Conservation (phyloP, 2,888 invertebrate species). For the Andrena chrysosceles region DNA sequence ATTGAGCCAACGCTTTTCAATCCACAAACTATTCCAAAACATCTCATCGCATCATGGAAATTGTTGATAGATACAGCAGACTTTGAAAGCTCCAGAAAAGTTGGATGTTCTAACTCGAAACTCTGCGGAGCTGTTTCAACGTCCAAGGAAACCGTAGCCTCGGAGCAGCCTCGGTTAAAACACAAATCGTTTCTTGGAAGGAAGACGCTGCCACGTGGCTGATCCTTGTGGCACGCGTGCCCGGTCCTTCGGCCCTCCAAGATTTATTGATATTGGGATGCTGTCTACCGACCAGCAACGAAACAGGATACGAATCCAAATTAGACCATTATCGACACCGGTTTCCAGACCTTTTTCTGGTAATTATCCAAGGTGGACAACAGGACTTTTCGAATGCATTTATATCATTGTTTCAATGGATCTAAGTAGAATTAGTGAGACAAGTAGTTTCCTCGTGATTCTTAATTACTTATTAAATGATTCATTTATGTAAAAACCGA, state of each 20-base stretch:
- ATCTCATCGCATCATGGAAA: not conserved
- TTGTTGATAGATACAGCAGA: not conserved
- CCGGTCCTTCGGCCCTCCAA: slow-evolving; percentile 51
- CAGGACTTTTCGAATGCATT: not conserved
- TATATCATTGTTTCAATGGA: not conserved
- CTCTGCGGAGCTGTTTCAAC: not conserved
- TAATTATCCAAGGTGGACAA: too few species aligned
- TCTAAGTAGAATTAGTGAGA: not conserved
- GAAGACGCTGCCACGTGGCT: slow-evolving; percentile 75
- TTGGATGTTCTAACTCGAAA: not conserved
- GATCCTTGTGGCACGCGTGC: slow-evolving; percentile 70
- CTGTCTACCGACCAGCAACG: slow-evolving; percentile 31
- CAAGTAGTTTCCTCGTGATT: not conserved
- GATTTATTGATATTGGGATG: slow-evolving; percentile 67
- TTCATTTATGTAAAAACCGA: not conserved
- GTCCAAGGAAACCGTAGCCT: slow-evolving; percentile 11
- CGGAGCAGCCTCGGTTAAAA: slow-evolving; percentile 44
- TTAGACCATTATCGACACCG: slow-evolving; percentile 18
- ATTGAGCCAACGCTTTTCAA: not conserved
- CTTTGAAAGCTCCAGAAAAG: not conserved
- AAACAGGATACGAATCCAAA: slow-evolving; percentile 45
- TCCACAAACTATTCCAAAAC: not conserved
- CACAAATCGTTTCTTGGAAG: slow-evolving; percentile 74
- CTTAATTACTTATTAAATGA: not conserved
- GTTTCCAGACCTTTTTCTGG: not conserved